Conservation (phyloP, 1,140 invertebrate species). For the Yoshiicerus persimilis region DNA sequence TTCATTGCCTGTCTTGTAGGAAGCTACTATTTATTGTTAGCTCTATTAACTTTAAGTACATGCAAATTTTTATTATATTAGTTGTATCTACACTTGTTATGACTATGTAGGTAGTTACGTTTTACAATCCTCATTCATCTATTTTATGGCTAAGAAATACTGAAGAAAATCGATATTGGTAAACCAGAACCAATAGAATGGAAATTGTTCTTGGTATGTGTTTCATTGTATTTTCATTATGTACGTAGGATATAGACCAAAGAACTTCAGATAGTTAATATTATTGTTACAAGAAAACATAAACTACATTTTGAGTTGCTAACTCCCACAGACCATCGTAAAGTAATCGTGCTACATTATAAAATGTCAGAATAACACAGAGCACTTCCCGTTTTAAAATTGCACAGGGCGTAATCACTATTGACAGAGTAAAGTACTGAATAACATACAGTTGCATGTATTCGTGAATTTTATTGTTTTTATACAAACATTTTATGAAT, state of each 20-base stretch:
- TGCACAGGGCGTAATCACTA: neutral
- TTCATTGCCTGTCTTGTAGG: neutral
- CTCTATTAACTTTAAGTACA: neutral
- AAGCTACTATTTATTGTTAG: neutral
- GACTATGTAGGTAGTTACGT: no score
- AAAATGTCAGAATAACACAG: neutral
- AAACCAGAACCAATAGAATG: neutral
- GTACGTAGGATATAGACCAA: no score
- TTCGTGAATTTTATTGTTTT: neutral
- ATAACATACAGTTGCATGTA: neutral
- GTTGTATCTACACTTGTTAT: no score
- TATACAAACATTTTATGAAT: neutral
- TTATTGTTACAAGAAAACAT: neutral
- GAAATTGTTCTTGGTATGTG: neutral
- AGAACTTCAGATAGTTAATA: neutral
- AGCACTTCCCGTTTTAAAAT: slow-evolving; percentile 2
- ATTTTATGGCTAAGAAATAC: neutral
- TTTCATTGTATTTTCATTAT: no score
- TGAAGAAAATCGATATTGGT: neutral
- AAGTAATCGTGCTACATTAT: neutral
- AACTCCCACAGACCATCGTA: neutral
- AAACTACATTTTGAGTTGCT: no score
- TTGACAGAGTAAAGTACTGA: neutral
- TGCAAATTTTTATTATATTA: neutral
- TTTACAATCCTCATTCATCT: neutral